A percentile compares a stretch with the other conserved stretches of the same genome.
Conservation (phyloP, 2,113 vertebrate species). For the Eclectus roratus region DNA sequence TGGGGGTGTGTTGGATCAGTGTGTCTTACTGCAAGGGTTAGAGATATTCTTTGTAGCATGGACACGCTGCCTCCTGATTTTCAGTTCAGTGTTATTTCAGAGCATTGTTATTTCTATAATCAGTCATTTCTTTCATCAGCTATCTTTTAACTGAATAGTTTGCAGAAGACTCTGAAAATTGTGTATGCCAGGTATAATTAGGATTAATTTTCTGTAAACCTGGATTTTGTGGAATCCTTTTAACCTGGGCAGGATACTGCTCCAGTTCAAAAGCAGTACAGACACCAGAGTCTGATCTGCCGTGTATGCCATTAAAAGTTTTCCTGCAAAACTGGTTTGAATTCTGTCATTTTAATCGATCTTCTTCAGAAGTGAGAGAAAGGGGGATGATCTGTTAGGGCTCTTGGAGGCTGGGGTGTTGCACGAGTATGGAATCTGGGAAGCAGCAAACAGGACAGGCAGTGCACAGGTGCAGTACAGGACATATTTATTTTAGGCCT, state of each 20-base stretch:
- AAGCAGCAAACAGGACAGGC: background rate
- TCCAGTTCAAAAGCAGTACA: rapidly evolving
- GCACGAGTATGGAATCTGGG: background rate
- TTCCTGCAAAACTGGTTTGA: background rate
- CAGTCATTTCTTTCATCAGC: background rate
- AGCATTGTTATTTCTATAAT: background rate
- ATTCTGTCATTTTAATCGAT: background rate
- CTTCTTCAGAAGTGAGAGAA: background rate
- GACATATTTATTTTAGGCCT: background rate
- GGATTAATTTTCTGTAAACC: background rate
- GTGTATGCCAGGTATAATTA: rapidly evolving
- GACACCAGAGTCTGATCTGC: background rate
- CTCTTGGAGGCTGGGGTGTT: rapidly evolving
- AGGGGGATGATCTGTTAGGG: background rate
- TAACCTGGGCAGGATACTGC: background rate
- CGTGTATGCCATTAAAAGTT: background rate
- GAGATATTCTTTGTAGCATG: rapidly evolving
- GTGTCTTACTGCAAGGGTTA: background rate
- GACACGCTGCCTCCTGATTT: background rate
- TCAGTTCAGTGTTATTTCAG: background rate
- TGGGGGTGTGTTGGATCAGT: background rate
- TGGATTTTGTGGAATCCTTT: background rate
- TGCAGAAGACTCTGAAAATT: background rate
- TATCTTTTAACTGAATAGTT: background rate
- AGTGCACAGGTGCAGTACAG: rapidly evolving